Conservation (phyloP, 2,113 vertebrate species). For the Podarcis cretensis region DNA sequence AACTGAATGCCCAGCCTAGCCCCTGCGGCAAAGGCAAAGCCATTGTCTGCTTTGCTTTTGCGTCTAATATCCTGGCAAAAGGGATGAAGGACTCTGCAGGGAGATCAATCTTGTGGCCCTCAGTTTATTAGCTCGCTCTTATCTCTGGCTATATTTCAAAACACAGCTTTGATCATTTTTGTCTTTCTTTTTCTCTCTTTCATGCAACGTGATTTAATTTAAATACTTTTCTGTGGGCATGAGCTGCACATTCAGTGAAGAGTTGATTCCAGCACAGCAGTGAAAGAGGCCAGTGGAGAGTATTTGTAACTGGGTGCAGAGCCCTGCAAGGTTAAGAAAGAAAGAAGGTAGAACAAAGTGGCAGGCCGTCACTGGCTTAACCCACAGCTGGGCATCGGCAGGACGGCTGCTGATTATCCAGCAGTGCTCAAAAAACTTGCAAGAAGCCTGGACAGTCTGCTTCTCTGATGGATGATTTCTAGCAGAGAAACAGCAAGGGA, state of each 20-base stretch:
- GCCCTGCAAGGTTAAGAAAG: neutral
- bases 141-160: neutral
- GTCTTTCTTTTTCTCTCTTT: neutral
- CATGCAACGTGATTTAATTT: conserved; percentile 50
- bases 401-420: neutral
- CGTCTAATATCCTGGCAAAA: neutral
- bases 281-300: neutral
- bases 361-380: neutral
- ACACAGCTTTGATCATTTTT: conserved; percentile 37
- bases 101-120: neutral
- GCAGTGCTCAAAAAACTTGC: neutral
- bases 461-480: neutral
- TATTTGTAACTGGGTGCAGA: fast-evolving
- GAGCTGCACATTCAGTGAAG: neutral
- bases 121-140: neutral
- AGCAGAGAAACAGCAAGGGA: neutral
- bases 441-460: neutral
- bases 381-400: neutral
- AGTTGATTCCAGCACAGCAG: neutral
- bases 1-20: neutral
- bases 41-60: neutral
- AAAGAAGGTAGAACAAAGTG: neutral
- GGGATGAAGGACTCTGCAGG: neutral
- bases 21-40: neutral
- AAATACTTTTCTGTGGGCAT: conserved; percentile 46